Base-by-base conservation (phyloP, 1,140 invertebrate genomes). In the Sycobia sp. region DNA sequence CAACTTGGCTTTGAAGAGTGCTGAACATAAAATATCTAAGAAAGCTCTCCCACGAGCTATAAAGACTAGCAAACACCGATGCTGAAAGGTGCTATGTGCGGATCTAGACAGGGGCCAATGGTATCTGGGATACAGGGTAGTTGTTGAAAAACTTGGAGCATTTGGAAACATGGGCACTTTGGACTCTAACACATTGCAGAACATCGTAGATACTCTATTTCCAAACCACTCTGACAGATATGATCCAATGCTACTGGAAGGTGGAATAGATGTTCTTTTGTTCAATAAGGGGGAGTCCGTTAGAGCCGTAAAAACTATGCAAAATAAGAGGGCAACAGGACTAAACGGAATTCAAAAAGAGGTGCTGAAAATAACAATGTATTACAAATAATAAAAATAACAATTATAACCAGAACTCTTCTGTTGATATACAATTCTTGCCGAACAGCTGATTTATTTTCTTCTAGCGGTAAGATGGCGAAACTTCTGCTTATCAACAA, bases 291-390 rank as follows among this genome's bases (percentile, higher is more conserved):
- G n/a, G n/a, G n/a, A n/a, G n/a, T n/a, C n/a, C n/a, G n/a, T n/a
- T n/a, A n/a, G n/a, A n/a, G n/a, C n/a, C 61, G 8, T 74, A 71
- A 41, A 59, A 69, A 61, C 22, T 7, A 20, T 78, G 10, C 57
- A 67, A 18, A 70, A 46, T 20, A 54, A 62, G 2, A 77, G 72
- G 41, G 75, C 73, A 4, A 70, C 74, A 10, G 76, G 76, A 1
- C 70, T 69, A 0, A 73, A 76, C 25, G 59, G 64, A 0, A 54
- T 77, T 0, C n/a, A n/a, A n/a, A n/a, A n/a, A n/a, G n/a, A n/a
- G n/a, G n/a, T n/a, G n/a, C n/a, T n/a, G n/a, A n/a, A n/a, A n/a
- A n/a, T n/a, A n/a, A n/a, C n/a, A n/a, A n/a, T n/a, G n/a, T n/a
- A n/a, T n/a, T n/a, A n/a, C n/a, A n/a, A n/a, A n/a, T n/a, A n/a